phyloP scores from a whole-genome alignment of 2,113 vertebrate species.

The human region DNA sequence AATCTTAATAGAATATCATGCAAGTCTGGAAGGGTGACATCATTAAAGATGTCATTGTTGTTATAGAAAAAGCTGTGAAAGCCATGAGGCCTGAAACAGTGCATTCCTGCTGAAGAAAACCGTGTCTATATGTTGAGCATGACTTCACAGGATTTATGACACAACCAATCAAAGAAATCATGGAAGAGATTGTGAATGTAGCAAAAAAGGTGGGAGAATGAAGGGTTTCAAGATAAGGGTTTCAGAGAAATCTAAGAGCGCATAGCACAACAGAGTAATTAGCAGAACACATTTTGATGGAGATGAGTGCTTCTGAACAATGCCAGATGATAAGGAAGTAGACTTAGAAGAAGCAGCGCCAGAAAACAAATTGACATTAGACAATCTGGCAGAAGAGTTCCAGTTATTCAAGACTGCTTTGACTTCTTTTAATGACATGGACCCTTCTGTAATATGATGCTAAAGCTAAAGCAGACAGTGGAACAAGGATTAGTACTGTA shows the following conservation, averaged over 20 bases:
- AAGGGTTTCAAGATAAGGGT: not conserved
- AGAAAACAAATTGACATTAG: not conserved
- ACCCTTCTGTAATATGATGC: not conserved
- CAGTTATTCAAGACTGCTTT: not conserved
- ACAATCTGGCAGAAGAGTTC: not conserved
- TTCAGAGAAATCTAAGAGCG: not conserved
- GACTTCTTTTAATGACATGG: not conserved
- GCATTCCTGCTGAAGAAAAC: not conserved
- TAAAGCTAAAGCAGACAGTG: not conserved
- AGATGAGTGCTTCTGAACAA: not conserved
- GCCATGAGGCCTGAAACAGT: not conserved
- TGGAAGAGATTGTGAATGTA: not conserved
- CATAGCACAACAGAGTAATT: not conserved
- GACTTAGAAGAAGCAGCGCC: not conserved
- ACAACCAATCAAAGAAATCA: not conserved
- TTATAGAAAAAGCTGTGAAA: not conserved
- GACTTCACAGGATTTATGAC: not conserved
- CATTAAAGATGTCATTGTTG: not conserved
- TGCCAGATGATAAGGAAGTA: not conserved
- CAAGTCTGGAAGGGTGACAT: not conserved
- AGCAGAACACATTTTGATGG: not conserved
- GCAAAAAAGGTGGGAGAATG: not conserved
- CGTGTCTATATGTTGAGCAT: not conserved
- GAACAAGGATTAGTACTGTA: not conserved
- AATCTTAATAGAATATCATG: not conserved